Conservation (phyloP, 2,797 vertebrate genomes). For the Dipus sagitta region DNA sequence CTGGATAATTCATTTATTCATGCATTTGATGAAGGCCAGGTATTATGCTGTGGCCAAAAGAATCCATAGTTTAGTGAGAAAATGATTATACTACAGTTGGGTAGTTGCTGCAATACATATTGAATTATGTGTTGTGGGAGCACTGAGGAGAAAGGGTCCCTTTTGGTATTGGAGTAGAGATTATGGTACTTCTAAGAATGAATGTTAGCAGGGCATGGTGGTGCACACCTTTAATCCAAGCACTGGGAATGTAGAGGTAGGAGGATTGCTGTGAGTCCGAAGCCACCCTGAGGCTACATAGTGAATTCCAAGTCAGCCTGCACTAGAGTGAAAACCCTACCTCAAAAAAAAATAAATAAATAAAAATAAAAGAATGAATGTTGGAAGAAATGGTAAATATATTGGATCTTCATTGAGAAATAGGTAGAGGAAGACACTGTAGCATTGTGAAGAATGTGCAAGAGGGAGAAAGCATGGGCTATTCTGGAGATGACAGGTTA, state of each 20-base stretch:
- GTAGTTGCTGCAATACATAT: not conserved
- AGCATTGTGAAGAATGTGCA: not conserved
- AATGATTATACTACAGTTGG: not conserved
- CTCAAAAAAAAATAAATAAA: no score
- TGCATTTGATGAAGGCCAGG: slow-evolving; percentile 17
- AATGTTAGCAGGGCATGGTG: not conserved
- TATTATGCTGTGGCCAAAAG: not conserved
- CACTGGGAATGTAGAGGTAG: no score
- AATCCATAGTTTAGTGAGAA: not conserved
- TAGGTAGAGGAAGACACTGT: slow-evolving; percentile 18
- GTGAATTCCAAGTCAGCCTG: no score
- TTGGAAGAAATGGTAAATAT: slow-evolving; percentile 40
- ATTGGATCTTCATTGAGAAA: slow-evolving; percentile 21
- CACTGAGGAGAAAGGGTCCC: not conserved
- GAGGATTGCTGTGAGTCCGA: no score
- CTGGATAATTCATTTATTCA: slow-evolving; percentile 53
- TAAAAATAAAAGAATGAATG: not conserved
- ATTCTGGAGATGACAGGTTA: not conserved
- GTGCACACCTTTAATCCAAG: no score
- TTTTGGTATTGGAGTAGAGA: slow-evolving; percentile 5
- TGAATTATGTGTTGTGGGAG: slow-evolving; percentile 31
- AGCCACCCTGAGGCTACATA: no score
- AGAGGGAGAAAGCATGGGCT: not conserved
- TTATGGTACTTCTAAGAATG: slow-evolving; percentile 22
- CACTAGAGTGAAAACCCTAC: no score